Conservation (phyloP, 2,797 vertebrate species). For the Pampus argenteus region DNA sequence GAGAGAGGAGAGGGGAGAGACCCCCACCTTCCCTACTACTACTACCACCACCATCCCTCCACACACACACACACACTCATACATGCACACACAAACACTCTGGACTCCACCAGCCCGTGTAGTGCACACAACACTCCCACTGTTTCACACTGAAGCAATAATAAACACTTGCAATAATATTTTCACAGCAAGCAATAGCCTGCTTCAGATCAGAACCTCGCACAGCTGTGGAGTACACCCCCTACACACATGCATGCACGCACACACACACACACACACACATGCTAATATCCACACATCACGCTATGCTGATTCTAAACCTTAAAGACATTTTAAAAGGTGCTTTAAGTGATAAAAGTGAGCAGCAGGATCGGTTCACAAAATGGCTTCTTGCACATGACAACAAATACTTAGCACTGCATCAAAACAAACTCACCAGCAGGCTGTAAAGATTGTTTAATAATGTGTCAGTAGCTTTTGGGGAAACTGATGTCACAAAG, state of each 20-base stretch:
- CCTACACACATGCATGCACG: conserved; percentile 57
- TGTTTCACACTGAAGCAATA: conserved; percentile 88
- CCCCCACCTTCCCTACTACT: conserved; percentile 18
- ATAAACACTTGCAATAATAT: conserved; percentile 92
- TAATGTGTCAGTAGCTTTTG: neutral
- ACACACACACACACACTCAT: conserved; percentile 44
- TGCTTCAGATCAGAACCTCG: conserved; percentile 83
- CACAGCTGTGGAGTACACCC: conserved; percentile 78
- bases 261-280: conserved; percentile 38
- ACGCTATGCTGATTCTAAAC: conserved; percentile 25
- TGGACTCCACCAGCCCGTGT: conserved; percentile 66
- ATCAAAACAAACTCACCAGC: conserved; percentile 10
- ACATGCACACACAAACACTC: conserved; percentile 59
- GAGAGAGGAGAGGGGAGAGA: conserved; percentile 14
- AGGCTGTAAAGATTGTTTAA: neutral
- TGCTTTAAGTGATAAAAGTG: neutral
- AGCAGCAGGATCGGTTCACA: neutral
- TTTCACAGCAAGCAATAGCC: conserved; percentile 87
- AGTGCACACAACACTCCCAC: conserved; percentile 85
- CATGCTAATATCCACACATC: conserved; percentile 44
- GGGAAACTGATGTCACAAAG: neutral
- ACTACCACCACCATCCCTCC: conserved; percentile 42
- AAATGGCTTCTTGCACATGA: conserved; percentile 3
- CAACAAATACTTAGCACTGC: conserved; percentile 7
- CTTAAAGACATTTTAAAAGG: conserved; percentile 12